Evolutionary conservation across 64 coral and sea anemone genomes (phyloP).

Genomic region (Anthopleura sola): DNA sequence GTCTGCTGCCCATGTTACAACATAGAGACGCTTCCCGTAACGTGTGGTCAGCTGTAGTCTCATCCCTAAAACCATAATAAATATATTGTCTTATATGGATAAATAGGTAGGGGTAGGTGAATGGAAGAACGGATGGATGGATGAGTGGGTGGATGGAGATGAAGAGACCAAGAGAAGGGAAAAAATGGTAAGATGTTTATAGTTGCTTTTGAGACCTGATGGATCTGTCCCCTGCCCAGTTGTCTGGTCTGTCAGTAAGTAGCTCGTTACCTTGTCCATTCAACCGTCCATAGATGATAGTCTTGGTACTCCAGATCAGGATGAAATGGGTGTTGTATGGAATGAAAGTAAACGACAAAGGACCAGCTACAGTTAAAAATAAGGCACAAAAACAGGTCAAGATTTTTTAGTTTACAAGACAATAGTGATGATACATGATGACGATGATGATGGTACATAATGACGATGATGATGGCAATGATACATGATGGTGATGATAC

Average conservation of each 20-base stretch:
- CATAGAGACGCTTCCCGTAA: not conserved
- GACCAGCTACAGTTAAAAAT: not conserved
- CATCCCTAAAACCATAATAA: not conserved
- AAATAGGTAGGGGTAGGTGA: too few relatives aligned
- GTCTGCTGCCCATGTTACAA: not conserved
- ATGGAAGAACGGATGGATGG: too few relatives aligned
- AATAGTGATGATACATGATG: not conserved
- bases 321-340: conserved; percentile 49
- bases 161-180: too few relatives aligned
- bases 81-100: not conserved
- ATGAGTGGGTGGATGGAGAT: too few relatives aligned
- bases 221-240: too few relatives aligned
- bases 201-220: too few relatives aligned
- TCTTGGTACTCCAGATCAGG: conserved; percentile 39
- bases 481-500: not conserved
- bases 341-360: conserved; percentile 15
- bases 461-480: not conserved
- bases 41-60: not conserved
- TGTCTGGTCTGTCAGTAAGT: too few relatives aligned
- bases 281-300: conserved; percentile 21
- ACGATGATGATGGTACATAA: not conserved
- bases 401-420: too few relatives aligned
- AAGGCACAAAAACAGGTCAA: not conserved
- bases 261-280: conserved; percentile 53
- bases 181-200: too few relatives aligned